Conservation (phyloP, 2,888 invertebrate genomes). For the Callyntrura guangdongensis region DNA sequence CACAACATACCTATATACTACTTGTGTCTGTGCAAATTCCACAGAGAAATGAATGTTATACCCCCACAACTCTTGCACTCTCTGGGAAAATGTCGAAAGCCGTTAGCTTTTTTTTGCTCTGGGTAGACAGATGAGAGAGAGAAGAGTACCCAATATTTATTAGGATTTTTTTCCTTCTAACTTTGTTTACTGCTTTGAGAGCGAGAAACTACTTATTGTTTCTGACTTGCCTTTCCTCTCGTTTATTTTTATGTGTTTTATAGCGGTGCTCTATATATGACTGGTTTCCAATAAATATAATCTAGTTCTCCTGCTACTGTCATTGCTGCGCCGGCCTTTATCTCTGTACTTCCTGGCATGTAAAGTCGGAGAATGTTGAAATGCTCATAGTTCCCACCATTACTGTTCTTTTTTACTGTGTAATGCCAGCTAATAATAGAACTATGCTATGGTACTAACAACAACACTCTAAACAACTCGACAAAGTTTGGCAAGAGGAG, state of each 20-base stretch:
- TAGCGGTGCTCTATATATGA: constrained; percentile 1
- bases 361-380: constrained; percentile 22
- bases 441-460: background rate
- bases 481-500: constrained; percentile 30
- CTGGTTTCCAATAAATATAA: constrained; percentile 35
- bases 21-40: background rate
- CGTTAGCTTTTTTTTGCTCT: background rate
- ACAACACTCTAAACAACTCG: constrained; percentile 56
- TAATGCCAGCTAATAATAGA: constrained; percentile 67
- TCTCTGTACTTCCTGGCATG: background rate
- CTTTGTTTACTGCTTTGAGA: background rate
- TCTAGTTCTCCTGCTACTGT: background rate
- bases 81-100: background rate
- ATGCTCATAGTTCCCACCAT: constrained; percentile 22
- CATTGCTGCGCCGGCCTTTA: background rate
- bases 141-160: constrained; percentile 43
- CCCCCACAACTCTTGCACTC: background rate
- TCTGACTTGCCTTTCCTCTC: constrained; percentile 54
- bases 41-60: constrained; percentile 7
- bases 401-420: constrained; percentile 57
- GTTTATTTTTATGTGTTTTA: constrained; percentile 52
- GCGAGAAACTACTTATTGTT: constrained; percentile 48
- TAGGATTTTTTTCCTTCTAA: background rate
- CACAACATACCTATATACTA: too few relatives aligned
- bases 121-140: constrained; percentile 18